Evolutionary conservation across 2,888 invertebrate species (phyloP).

Genomic region (Diplolepis rosae): DNA sequence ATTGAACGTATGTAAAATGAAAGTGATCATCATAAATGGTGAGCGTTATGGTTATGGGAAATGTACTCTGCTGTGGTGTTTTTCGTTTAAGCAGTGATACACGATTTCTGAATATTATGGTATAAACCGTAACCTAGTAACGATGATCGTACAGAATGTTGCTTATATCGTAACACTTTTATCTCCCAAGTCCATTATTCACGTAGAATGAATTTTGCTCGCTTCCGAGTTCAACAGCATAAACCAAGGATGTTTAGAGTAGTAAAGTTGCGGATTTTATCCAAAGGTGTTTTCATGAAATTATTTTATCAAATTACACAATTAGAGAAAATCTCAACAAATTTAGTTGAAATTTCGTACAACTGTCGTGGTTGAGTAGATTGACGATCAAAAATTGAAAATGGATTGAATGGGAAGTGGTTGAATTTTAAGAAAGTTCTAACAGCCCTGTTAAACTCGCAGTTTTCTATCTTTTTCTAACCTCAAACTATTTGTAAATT

Average conservation of each 20-base stretch:
- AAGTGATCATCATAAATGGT: slow-evolving; percentile 53
- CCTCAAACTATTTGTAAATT: too few relatives aligned
- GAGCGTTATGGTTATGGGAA: slow-evolving; percentile 39
- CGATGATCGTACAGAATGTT: neutral
- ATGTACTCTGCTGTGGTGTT: neutral
- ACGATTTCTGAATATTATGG: slow-evolving; percentile 21
- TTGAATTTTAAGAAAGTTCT: too few relatives aligned
- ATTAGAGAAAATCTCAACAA: too few relatives aligned
- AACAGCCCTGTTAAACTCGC: too few relatives aligned
- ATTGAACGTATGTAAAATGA: slow-evolving; percentile 49
- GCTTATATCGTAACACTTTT: slow-evolving; percentile 7
- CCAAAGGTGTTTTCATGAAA: neutral
- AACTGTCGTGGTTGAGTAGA: too few relatives aligned
- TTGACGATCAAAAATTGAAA: too few relatives aligned
- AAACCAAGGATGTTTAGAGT: neutral
- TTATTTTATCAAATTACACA: too few relatives aligned
- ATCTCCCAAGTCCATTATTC: slow-evolving; percentile 15
- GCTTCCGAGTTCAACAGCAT: neutral
- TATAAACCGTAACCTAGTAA: neutral
- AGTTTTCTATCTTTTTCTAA: too few relatives aligned
- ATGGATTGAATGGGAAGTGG: too few relatives aligned
- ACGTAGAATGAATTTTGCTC: neutral
- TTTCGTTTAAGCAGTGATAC: neutral
- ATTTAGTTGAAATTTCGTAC: too few relatives aligned
- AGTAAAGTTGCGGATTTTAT: neutral